These are phyloP conservation scores for Austrolebias charrua DNA, from an alignment of 2,797 vertebrate species.

Conservation along the genomic window DNA sequence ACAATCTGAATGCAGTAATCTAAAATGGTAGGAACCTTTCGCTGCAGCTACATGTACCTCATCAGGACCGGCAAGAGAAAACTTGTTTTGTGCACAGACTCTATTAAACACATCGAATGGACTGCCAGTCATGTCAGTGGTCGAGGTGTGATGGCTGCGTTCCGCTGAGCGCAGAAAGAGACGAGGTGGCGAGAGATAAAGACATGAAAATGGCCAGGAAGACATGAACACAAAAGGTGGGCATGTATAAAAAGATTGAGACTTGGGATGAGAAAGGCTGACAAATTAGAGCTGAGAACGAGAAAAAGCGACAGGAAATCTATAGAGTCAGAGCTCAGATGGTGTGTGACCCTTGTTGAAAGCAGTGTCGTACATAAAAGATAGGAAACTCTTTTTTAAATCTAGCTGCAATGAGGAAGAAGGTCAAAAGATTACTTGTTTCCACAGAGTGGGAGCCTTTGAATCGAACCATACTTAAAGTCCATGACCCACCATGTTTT, in stretches of 20 bases:
- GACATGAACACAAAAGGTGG: conserved; percentile 20
- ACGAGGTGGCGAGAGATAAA: conserved; percentile 19
- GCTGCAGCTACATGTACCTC: conserved; percentile 30
- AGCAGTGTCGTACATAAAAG: conserved; percentile 51
- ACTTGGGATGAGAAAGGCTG: conserved; percentile 32
- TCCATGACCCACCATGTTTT: too few species aligned
- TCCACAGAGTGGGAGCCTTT: conserved; percentile 37
- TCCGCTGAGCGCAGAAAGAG: conserved; percentile 19
- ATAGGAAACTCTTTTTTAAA: conserved; percentile 55
- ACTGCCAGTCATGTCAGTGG: conserved; percentile 28
- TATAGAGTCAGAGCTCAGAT: conserved; percentile 48
- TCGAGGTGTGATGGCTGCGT: conserved; percentile 32
- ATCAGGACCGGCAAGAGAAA: conserved; percentile 18
- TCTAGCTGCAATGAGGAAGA: conserved; percentile 46
- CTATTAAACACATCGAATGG: conserved; percentile 36
- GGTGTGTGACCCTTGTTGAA: conserved; percentile 58
- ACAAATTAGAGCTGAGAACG: conserved; percentile 63
- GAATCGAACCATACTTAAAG: conserved; percentile 36
- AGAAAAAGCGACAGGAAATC: conserved; percentile 61
- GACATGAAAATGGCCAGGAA: conserved; percentile 40
- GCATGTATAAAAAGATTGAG: conserved; percentile 41
- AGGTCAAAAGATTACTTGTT: conserved; percentile 51
- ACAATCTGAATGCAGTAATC: conserved; percentile 20
- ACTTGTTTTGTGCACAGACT: conserved; percentile 38
- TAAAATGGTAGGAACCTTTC: conserved; percentile 12